Evolutionary conservation across 1,140 invertebrate species (phyloP).

Genomic region (Drosophila sechellia): DNA sequence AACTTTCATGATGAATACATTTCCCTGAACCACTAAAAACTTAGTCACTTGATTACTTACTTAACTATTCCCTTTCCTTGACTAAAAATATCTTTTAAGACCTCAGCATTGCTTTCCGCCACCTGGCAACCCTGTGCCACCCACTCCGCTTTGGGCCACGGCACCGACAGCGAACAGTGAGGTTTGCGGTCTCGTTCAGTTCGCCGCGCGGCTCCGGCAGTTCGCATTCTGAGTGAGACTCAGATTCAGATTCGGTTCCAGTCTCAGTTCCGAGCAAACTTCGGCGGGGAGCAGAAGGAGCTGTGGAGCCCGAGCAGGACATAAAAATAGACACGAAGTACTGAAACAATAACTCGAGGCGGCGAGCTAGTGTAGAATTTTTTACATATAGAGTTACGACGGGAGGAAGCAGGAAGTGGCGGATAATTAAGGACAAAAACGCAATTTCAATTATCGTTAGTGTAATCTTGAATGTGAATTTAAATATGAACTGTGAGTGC

Average conservation of each 20-base stretch:
- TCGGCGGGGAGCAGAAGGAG: conserved; percentile 23
- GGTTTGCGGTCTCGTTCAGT: conserved; percentile 74
- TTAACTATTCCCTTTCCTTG: too few relatives aligned
- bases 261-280: conserved; percentile 28
- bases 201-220: conserved; percentile 60
- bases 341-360: conserved; percentile 39
- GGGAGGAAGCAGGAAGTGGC: conserved; percentile 17
- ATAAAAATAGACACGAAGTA: conserved; percentile 42
- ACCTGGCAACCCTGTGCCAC: conserved; percentile 46
- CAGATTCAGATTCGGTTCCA: conserved; percentile 6
- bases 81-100: too few relatives aligned
- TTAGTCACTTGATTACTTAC: too few relatives aligned
- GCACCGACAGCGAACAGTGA: conserved; percentile 54
- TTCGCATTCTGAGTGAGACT: conserved; percentile 6
- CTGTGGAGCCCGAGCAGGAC: conserved; percentile 25
- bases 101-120: not conserved
- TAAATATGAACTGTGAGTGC: conserved; percentile 28
- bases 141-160: conserved; percentile 28
- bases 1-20: too few relatives aligned
- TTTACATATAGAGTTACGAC: conserved; percentile 24
- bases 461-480: conserved; percentile 36
- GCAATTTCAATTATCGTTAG: conserved; percentile 49
- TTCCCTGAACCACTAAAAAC: too few relatives aligned
- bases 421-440: conserved; percentile 27
- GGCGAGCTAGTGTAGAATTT: conserved; percentile 30